phyloP scores from a whole-genome alignment of 2,113 vertebrate genomes.

The Elaphurus davidianus region DNA sequence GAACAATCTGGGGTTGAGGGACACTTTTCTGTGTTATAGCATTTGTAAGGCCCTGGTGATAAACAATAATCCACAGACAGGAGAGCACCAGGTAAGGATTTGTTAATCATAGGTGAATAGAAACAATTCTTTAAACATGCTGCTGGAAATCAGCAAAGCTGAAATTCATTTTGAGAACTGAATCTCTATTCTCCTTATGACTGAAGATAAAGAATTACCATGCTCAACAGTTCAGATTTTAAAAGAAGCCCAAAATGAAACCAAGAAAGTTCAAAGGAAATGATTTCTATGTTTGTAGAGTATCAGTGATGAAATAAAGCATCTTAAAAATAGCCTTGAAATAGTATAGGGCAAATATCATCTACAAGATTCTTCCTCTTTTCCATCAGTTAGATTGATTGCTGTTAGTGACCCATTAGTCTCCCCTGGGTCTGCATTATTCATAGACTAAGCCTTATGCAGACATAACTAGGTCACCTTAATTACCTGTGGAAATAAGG shows the following conservation, averaged over 20 bases:
- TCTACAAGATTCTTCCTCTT: conserved; percentile 12
- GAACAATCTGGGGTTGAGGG: neutral
- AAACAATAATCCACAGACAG: neutral
- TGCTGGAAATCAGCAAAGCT: neutral
- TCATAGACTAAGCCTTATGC: conserved; percentile 66
- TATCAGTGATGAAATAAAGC: conserved; percentile 35
- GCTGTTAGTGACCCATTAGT: conserved; percentile 65
- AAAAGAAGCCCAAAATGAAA: neutral
- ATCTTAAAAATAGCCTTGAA: conserved; percentile 25
- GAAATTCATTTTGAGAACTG: neutral
- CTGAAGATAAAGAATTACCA: neutral
- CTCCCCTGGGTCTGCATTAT: conserved; percentile 64
- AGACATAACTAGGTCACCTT: conserved; percentile 75
- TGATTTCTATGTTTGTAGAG: neutral
- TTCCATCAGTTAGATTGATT: conserved; percentile 62
- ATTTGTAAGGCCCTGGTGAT: neutral
- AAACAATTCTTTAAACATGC: neutral
- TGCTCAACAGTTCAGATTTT: neutral
- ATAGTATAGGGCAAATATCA: neutral
- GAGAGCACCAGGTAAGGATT: neutral
- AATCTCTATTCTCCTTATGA: neutral
- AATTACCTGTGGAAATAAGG: conserved; percentile 74
- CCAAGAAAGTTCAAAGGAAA: neutral
- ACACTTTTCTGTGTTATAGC: neutral
- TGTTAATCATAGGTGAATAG: neutral